Base-by-base conservation (phyloP, 2,797 vertebrate genomes). In the Gallinago stenura region DNA sequence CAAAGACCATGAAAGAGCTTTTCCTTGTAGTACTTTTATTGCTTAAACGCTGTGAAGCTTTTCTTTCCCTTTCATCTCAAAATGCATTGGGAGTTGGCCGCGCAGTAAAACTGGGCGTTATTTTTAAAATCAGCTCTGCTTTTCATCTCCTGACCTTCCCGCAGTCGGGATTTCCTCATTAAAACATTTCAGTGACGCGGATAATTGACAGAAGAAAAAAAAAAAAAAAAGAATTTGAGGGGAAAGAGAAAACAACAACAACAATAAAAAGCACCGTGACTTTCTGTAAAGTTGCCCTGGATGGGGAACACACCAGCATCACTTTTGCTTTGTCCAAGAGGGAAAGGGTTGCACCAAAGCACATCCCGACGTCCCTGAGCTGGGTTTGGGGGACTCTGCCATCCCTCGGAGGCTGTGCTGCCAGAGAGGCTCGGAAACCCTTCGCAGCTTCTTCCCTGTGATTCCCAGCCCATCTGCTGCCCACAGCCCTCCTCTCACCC, bases 101-200 rank as follows among this genome's bases (percentile, higher is more conserved):
- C 0, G 0, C 78, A 51, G 66, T 95, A 92, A 96, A 91, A 94
- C 88, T 87, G 95, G 93, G 89, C 80, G 90, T 93, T 94, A 78
- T 95, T 95, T 96, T 96, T 83, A 89, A 95, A 97, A 96, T 87
- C 91, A 46, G 45, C 77, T 78, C 85, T 85, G 76, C 85, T 96
- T 96, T 95, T 95, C 80, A 96, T 97, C 77, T 78, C 33, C 66
- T 75, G 85, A 90, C 83, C 83, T 89, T 92, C 73, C 96, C 12
- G 13, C 58, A 88, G 89, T 58, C 48, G 73, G 83, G 83, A 96
- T 94, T 95, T 96, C 97, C 97, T 97, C 91, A 87, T 97, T 95
- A 96, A 95, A 97, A 93, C 77, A 92, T 79, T 92, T 91, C 26
- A 20, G 77, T 85, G 85, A 93, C 58, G 43, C 41, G 51, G 33